Base-by-base conservation (phyloP, 2,113 vertebrate genomes). In the Petrocephalus zakoni region DNA sequence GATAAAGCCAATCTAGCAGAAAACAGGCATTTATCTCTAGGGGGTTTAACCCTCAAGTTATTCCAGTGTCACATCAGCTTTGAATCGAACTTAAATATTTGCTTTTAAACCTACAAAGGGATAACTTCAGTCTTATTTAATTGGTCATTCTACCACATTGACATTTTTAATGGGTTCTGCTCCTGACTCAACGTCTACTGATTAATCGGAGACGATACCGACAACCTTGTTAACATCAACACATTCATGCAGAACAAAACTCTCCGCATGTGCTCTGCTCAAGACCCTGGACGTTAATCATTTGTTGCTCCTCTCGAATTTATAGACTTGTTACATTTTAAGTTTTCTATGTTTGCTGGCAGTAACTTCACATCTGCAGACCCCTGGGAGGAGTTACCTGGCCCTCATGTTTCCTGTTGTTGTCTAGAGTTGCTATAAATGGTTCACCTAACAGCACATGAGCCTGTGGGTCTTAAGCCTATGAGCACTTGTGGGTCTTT, bases 371-470 rank as follows among this genome's bases (percentile, higher is more conserved):
- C 75, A 53, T 84, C 85, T 7, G 46, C 68, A 47, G 78, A 49
- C 10, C 90, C 89, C 84, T 88, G 51, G 78, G 17, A 22, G 64
- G n/a, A 52, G 91, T 92, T 92, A 72, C 91, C 49, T 91, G 72
- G 1, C 19, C 87, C 75, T 37, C 2, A 9, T 64, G 34, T 87
- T 92, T 90, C 78, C 52, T 92, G 89, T 87, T 89, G 90, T 89
- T 90, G 91, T 51, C 81, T 55, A 15, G 17, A 51, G 0, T 1
- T 8, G 25, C 86, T 92, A 91, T 91, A 88, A 91, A 92, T 92
- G 90, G 52, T 85, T 34, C 88, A 88, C 68, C 90, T 85, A 21
- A 53, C 88, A 90, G 68, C 88, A 87, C 10, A 53, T 87, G 42
- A 53, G 61, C 89, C 92, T 81, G 0, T 81, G 87, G 87, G 4